Evolutionary conservation across 2,888 invertebrate genomes (phyloP), one percentile per base, ranked within the genome.

Genomic region (Daptonema setosum): DNA sequence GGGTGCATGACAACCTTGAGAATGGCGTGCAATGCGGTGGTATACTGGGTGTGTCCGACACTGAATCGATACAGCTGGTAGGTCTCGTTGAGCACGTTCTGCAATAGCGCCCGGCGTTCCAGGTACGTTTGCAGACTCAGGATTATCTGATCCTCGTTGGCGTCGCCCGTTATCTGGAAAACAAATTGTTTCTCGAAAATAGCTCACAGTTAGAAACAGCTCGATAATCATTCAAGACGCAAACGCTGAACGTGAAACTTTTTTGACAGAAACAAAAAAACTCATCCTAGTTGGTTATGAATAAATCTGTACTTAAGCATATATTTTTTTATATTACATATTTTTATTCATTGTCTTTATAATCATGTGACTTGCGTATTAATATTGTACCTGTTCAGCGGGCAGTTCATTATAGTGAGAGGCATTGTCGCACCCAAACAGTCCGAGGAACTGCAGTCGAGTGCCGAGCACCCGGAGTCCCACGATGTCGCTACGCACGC

Each of bases 331-430:
- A n/a, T n/a, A n/a, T n/a, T n/a, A n/a, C n/a, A n/a, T n/a, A n/a
- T n/a, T n/a, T n/a, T n/a, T n/a, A n/a, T n/a, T n/a, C n/a, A n/a
- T n/a, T n/a, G n/a, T n/a, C n/a, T n/a, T n/a, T n/a, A n/a, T n/a
- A n/a, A n/a, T n/a, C n/a, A n/a, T n/a, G n/a, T n/a, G n/a, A n/a
- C n/a, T n/a, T n/a, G n/a, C n/a, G n/a, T n/a, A n/a, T n/a, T n/a
- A n/a, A n/a, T n/a, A n/a, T n/a, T n/a, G n/a, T 74, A 85, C 87
- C 76, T 81, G 76, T 75, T 80, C 78, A 2, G 93, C 91, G 35
- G 91, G 91, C 65, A 93, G 85, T 71, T 87, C 85, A 70, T 83
- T 82, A 60, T 90, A 78, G 63, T 83, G 81, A 70, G 87, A 88
- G 28, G 91, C 88, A 70, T 83, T 85, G 73, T 87, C 80, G 51